Evolutionary conservation across 2,797 vertebrate species (phyloP).

Genomic region (Clarias fuscus): DNA sequence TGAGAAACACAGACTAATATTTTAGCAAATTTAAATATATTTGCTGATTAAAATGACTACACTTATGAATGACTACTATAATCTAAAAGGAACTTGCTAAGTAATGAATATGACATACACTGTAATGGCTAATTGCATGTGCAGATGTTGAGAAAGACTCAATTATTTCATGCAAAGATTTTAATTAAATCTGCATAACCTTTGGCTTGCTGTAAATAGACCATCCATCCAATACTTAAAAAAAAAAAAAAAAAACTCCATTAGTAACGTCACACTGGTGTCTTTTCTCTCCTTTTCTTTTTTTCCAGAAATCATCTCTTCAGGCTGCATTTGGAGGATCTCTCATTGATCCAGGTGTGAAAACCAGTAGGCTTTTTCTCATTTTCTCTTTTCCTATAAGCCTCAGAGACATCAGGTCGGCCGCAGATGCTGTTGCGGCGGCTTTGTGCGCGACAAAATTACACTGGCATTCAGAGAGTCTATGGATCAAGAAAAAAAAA

Average conservation of each 20-base stretch:
- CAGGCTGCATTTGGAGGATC: slow-evolving; percentile 89
- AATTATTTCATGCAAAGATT: neutral
- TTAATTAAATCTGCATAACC: neutral
- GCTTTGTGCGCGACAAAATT: slow-evolving; percentile 24
- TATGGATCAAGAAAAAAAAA: neutral
- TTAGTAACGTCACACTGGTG: slow-evolving; percentile 34
- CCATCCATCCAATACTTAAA: neutral
- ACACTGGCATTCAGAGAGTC: slow-evolving; percentile 17
- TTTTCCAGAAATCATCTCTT: slow-evolving; percentile 92
- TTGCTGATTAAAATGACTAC: too few species aligned
- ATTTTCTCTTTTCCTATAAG: slow-evolving; percentile 35
- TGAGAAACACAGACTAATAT: too few species aligned
- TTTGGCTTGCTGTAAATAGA: neutral
- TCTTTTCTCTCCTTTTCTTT: slow-evolving; percentile 37
- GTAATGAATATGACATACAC: neutral
- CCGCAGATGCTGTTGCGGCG: neutral
- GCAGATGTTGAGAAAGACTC: neutral
- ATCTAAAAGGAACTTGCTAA: neutral
- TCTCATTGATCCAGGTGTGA: slow-evolving; percentile 94
- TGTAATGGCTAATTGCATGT: neutral
- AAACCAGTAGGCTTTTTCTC: slow-evolving; percentile 38
- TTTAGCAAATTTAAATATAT: too few species aligned
- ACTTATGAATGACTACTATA: neutral
- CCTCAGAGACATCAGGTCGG: slow-evolving; percentile 13
- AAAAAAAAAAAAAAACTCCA: neutral